Evolutionary conservation across 2,113 vertebrate genomes (phyloP).

Genomic region (Orthonyx spaldingii): DNA sequence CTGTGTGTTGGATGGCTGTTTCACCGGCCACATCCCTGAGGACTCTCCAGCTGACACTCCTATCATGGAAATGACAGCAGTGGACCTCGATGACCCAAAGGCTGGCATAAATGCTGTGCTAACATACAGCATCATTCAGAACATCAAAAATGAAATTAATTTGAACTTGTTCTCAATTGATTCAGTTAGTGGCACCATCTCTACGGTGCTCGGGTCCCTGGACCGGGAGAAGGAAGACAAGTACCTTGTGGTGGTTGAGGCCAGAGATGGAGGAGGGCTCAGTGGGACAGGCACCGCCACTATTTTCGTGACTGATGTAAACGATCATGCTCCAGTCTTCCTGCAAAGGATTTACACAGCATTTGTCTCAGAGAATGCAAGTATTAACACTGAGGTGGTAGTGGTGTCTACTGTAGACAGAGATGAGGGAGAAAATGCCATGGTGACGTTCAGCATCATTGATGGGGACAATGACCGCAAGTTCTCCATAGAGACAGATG

Average conservation of each 20-base stretch:
- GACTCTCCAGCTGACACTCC: constrained; percentile 82
- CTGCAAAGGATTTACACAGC: constrained; percentile 77
- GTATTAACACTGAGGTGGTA: constrained; percentile 78
- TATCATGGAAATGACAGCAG: constrained; percentile 85
- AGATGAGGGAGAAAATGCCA: constrained; percentile 83
- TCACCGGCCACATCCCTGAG: constrained; percentile 77
- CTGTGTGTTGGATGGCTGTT: constrained; percentile 77
- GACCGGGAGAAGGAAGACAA: constrained; percentile 81
- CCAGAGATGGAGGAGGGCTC: constrained; percentile 83
- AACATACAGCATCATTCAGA: constrained; percentile 84
- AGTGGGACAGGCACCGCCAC: constrained; percentile 85
- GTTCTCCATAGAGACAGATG: constrained; percentile 86
- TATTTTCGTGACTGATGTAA: constrained; percentile 83
- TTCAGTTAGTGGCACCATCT: constrained; percentile 79
- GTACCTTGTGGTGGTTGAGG: constrained; percentile 84
- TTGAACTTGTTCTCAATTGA: constrained; percentile 86
- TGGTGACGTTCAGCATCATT: constrained; percentile 82
- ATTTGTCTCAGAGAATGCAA: constrained; percentile 77
- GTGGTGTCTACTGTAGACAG: constrained; percentile 80
- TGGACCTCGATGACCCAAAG: constrained; percentile 84
- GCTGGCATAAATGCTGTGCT: constrained; percentile 77
- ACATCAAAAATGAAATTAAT: constrained; percentile 84
- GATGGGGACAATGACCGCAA: constrained; percentile 83
- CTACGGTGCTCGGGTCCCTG: constrained; percentile 77
- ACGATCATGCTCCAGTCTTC: constrained; percentile 86